phyloP scores from a whole-genome alignment of 2,797 vertebrate species.

The Passerculus sandwichensis region DNA sequence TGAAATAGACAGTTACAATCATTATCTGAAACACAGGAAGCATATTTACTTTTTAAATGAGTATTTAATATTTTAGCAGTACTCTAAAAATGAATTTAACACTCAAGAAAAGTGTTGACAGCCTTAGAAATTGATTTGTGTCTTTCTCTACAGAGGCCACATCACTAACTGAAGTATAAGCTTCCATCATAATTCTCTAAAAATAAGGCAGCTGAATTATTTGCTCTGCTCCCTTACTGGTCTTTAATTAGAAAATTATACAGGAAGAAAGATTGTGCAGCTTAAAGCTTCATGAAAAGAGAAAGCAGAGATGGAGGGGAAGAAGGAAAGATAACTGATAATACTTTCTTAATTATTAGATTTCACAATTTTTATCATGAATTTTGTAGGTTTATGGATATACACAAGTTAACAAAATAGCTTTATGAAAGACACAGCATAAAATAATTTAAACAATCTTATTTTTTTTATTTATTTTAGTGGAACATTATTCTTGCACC shows the following conservation, averaged over 20 bases:
- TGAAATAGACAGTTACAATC: background rate
- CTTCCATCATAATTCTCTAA: background rate
- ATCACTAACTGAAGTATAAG: background rate
- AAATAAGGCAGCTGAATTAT: background rate
- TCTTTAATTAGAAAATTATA: background rate
- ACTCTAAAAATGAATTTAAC: slow-evolving; percentile 29
- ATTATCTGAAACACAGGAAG: background rate
- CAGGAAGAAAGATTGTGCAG: background rate
- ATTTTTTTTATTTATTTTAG: background rate
- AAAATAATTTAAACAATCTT: background rate
- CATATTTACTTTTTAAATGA: slow-evolving; percentile 33
- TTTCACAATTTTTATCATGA: background rate
- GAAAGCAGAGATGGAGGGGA: background rate
- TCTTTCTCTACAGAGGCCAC: background rate
- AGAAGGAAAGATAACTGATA: background rate
- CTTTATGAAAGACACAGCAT: background rate
- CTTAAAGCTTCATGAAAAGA: background rate
- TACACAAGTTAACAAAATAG: background rate
- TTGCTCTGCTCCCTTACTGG: background rate
- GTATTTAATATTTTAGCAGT: slow-evolving; percentile 36
- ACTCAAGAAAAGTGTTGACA: slow-evolving; percentile 32
- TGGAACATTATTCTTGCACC: background rate
- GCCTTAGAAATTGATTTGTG: slow-evolving; percentile 15
- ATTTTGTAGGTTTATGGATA: background rate
- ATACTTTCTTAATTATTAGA: background rate